These are phyloP conservation scores for Rhorus exstirpatorius DNA, from an alignment of 2,888 invertebrate genomes.

Conservation along the genomic window DNA sequence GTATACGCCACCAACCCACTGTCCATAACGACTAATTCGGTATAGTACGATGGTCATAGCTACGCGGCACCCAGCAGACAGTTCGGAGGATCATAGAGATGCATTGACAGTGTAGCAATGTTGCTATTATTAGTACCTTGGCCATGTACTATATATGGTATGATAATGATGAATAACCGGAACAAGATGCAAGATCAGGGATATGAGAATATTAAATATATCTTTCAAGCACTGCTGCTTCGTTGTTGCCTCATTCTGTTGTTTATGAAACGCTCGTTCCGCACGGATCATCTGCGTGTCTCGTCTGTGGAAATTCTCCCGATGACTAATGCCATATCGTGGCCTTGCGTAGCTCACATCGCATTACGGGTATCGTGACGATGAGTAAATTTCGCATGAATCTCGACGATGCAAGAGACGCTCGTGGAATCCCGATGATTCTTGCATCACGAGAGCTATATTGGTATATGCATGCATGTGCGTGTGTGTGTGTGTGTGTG, in stretches of 20 bases:
- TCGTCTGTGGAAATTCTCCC: conserved; percentile 49
- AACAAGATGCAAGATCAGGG: no score
- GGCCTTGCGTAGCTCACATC: conserved; percentile 45
- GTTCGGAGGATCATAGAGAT: conserved; percentile 45
- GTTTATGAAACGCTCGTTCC: conserved; percentile 30
- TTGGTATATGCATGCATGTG: conserved; percentile 8
- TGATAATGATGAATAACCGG: conserved; percentile 12
- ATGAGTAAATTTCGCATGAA: conserved; percentile 68
- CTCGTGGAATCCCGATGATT: conserved; percentile 65
- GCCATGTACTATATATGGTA: neutral
- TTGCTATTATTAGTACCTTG: conserved; percentile 17
- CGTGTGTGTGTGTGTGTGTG: conserved; percentile 8
- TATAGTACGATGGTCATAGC: conserved; percentile 48
- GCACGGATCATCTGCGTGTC: conserved; percentile 22
- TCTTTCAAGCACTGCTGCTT: no score
- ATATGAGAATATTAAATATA: no score
- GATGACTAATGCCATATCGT: conserved; percentile 54
- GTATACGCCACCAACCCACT: conserved; percentile 30
- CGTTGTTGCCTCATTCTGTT: conserved; percentile 53
- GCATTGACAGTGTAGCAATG: conserved; percentile 34
- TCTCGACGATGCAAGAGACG: conserved; percentile 62
- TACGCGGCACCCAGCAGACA: conserved; percentile 21
- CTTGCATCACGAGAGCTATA: conserved; percentile 59
- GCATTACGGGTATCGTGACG: conserved; percentile 60
- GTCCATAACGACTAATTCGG: conserved; percentile 55